These are phyloP conservation scores for Oxyruncus cristatus DNA, from an alignment of 2,113 vertebrate genomes.

Conservation along the genomic window DNA sequence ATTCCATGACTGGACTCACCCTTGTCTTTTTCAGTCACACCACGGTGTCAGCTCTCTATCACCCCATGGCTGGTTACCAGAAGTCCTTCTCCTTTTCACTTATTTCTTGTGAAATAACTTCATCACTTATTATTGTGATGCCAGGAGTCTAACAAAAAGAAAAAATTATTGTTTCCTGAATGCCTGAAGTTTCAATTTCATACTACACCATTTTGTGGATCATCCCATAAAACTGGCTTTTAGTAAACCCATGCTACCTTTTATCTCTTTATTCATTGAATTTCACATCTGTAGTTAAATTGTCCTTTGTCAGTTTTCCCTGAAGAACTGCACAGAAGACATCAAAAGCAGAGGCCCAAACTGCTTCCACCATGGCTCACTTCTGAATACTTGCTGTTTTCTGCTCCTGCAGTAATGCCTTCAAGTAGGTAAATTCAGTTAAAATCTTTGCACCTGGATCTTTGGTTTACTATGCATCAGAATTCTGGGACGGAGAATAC, in stretches of 20 bases:
- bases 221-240: not conserved
- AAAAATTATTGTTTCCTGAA: not conserved
- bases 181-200: not conserved
- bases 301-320: not conserved
- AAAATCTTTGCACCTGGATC: not conserved
- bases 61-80: not conserved
- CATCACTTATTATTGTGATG: too few species aligned
- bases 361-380: not conserved
- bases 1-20: not conserved
- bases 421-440: not conserved
- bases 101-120: too few species aligned
- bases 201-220: not conserved
- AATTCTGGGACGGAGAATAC: not conserved
- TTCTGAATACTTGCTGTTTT: not conserved
- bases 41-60: not conserved
- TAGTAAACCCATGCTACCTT: not conserved
- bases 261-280: not conserved
- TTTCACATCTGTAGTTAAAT: not conserved
- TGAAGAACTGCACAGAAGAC: not conserved
- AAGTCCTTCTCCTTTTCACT: not conserved
- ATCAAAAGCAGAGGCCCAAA: not conserved
- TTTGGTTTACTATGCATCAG: rapidly evolving
- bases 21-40: not conserved
- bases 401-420: not conserved
- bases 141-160: not conserved